phyloP scores from a whole-genome alignment of 30 jellyfish, hydroid and myxozoan genomes.

The Turritopsis dohrnii region DNA sequence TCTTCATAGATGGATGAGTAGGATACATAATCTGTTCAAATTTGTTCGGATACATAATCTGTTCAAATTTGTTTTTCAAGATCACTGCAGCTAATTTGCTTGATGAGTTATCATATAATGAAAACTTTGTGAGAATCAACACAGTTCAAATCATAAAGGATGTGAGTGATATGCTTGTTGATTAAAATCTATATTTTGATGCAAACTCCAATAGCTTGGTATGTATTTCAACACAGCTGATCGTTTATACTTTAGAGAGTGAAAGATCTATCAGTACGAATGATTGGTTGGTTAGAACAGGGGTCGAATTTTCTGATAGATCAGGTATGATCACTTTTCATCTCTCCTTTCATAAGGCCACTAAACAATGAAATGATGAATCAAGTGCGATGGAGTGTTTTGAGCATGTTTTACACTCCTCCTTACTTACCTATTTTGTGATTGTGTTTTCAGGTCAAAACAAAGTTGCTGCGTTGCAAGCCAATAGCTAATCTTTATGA shows the following conservation, averaged over 20 bases:
- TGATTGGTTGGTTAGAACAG: constrained; percentile 77
- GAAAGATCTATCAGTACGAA: constrained; percentile 34
- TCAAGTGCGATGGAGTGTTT: not conserved
- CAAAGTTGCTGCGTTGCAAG: constrained; percentile 53
- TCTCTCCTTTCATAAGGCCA: not conserved
- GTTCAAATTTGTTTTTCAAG: constrained; percentile 23
- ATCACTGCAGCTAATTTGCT: constrained; percentile 26
- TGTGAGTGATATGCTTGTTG: constrained; percentile 24
- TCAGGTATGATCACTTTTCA: constrained; percentile 38
- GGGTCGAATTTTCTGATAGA: constrained; percentile 37
- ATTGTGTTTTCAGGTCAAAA: constrained; percentile 35
- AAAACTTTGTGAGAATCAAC: constrained; percentile 24
- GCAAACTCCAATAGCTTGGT: not conserved
- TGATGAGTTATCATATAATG: constrained; percentile 25
- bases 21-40: too few species aligned
- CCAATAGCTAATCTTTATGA: constrained; percentile 77
- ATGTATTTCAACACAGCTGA: too few species aligned
- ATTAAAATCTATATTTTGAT: not conserved
- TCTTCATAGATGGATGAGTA: too few species aligned
- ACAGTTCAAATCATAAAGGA: constrained; percentile 21
- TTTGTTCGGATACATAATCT: too few species aligned
- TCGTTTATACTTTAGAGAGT: constrained; percentile 43
- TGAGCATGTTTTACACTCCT: too few species aligned
- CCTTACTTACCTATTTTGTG: not conserved
- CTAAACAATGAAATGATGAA: not conserved